phyloP scores from a whole-genome alignment of 2,888 invertebrate species.

The Synanthedon vespiformis region DNA sequence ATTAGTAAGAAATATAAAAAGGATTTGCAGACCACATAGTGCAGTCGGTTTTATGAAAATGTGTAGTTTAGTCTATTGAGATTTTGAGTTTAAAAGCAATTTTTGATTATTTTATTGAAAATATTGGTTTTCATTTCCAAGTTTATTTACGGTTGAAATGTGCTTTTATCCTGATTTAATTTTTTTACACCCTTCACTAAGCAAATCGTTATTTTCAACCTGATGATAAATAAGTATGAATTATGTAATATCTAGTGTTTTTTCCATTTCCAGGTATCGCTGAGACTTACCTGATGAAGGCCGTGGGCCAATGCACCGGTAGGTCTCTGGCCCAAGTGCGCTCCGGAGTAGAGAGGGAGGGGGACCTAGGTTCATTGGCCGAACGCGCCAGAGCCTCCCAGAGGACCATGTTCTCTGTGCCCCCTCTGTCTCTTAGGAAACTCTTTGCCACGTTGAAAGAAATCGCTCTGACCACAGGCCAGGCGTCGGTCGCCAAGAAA shows the following conservation, averaged over 20 bases:
- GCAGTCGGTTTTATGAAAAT: too few species aligned
- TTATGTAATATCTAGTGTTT: too few species aligned
- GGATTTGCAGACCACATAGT: too few species aligned
- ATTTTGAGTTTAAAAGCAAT: too few species aligned
- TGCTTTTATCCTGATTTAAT: neutral
- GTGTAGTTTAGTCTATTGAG: too few species aligned
- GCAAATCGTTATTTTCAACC: too few species aligned
- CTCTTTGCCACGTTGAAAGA: conserved; percentile 89
- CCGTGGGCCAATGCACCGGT: conserved; percentile 90
- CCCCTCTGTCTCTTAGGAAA: conserved; percentile 77
- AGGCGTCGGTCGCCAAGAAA: conserved; percentile 80
- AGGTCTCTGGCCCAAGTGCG: conserved; percentile 87
- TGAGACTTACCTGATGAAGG: conserved; percentile 94
- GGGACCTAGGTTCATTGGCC: conserved; percentile 93
- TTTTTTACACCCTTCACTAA: too few species aligned
- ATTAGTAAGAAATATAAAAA: too few species aligned
- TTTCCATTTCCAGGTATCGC: conserved; percentile 81
- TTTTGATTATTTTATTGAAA: too few species aligned
- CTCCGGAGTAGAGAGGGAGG: conserved; percentile 69
- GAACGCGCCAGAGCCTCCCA: conserved; percentile 88
- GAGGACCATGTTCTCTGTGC: conserved; percentile 87
- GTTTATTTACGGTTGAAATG: too few species aligned
- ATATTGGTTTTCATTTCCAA: too few species aligned
- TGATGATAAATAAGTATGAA: too few species aligned
- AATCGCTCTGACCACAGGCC: conserved; percentile 84